phyloP scores from a whole-genome alignment of 2,113 vertebrate genomes.

The Alethe diademata region DNA sequence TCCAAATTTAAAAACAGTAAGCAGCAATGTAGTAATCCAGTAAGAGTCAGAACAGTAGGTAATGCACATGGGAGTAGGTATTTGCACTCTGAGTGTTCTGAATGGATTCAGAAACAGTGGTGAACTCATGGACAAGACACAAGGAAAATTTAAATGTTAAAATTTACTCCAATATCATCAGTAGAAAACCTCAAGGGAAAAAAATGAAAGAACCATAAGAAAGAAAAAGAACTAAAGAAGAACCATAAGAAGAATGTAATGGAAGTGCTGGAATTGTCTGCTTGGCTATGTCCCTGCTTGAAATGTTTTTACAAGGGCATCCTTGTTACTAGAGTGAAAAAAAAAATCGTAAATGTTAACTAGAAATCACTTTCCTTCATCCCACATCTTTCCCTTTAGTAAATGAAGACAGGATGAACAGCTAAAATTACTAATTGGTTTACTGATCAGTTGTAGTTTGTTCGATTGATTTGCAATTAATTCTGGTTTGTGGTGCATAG shows the following conservation, averaged over 20 bases:
- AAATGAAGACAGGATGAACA: slow-evolving; percentile 87
- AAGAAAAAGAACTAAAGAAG: not conserved
- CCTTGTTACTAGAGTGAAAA: not conserved
- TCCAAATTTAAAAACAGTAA: not conserved
- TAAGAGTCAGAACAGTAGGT: not conserved
- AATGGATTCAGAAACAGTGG: not conserved
- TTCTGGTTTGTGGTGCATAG: slow-evolving; percentile 94
- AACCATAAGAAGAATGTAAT: not conserved
- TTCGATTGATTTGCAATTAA: slow-evolving; percentile 99
- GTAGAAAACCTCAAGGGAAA: not conserved
- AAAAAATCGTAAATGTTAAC: slow-evolving; percentile 39
- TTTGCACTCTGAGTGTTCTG: not conserved
- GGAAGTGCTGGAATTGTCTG: not conserved
- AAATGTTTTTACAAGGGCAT: slow-evolving; percentile 25
- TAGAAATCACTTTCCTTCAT: slow-evolving; percentile 61
- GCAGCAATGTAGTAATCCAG: accelerated
- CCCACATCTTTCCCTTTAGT: slow-evolving; percentile 63
- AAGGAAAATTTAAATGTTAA: not conserved
- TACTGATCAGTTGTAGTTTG: slow-evolving; percentile 99
- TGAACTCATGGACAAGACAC: not conserved
- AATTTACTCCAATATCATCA: not conserved
- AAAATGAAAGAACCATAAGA: not conserved
- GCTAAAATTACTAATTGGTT: slow-evolving; percentile 99
- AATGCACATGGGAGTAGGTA: not conserved
- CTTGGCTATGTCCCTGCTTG: not conserved